Base-by-base conservation (phyloP, 1,140 invertebrate species). In the Heliconius himera region DNA sequence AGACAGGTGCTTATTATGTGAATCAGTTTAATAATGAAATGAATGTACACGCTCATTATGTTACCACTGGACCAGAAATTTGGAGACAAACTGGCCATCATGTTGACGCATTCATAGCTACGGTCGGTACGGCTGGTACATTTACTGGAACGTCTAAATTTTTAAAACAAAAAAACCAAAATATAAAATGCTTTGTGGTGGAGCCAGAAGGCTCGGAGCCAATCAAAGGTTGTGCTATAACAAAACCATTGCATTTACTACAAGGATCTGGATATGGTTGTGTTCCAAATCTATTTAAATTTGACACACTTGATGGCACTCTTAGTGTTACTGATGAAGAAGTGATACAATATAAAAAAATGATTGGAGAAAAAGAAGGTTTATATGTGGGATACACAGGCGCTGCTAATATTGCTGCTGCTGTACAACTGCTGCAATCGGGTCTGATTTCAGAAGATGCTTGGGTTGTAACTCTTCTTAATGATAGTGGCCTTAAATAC, bases 191-290 rank as follows among this genome's bases (percentile, higher is more conserved):
- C 0, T 92, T 81, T 66, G 91, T 92, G 22, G 90, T 93, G 8
- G 93, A 94, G 72, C 93, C 93, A 3, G 82, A 80, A 20, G 93
- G 93, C 3, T 88, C 91, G 5, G 89, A 94, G 75, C 86, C 90
- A 0, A 93, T 94, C 8, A 90, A 87, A 76, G 93, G 91, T 13
- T 82, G 86, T 20, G 74, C 87, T 3, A 89, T 94, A 11, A 92
- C 90, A 16, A 93, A 94, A 78, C 91, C 93, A 1, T 83, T 93
- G 66, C 93, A 94, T 86, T 82, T 93, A 54, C 85, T 94, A 1
- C 93, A 94, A 84, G 93, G 93, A 16, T 94, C 93, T 1, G 93
- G 93, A 2, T 94, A 93, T 78, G 93, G 91, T 1, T 90, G 88
- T 74, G 81, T 94, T 22, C 93, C 93, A 1, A 88, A 89, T 80